Evolutionary conservation across 2,113 vertebrate species (phyloP), one percentile per base, ranked within the genome.

Genomic region (Leiothrix lutea): DNA sequence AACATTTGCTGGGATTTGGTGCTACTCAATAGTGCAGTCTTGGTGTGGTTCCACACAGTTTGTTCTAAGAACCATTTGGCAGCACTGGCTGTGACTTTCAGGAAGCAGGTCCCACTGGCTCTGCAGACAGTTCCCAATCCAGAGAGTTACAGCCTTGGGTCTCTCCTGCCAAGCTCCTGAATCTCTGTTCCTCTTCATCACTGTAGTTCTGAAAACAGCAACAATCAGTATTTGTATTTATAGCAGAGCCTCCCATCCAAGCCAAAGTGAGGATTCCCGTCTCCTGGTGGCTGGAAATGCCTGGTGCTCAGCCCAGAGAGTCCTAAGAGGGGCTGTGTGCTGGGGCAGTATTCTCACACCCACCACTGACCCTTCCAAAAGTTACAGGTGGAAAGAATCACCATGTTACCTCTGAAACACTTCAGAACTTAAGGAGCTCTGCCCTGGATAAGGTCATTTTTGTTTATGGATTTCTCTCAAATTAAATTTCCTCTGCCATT

Each of bases 401-500:
- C 12, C 5, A 53, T 1, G 3, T 80, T 69, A 38, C 47, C 44
- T 33, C 57, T 57, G 35, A 70, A 94, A 60, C 25, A 33, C 31
- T 38, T 22, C 18, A 21, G 64, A 80, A 67, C 18, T 62, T 33
- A 21, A 0, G 0, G 57, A 67, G n/a, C 51, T 51, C 44, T 94
- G 57, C 65, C 31, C 57, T 53, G 65, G 62, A 44, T 64, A 84
- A 80, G 57, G 74, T 72, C 29, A 35, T 51, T 67, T 31, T 51
- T 90, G 24, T 70, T 70, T 53, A 47, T 56, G 42, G 58, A 50
- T 86, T 90, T 88, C 66, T 85, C 61, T 72, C 14, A 35, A 48
- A 60, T 75, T 54, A 75, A 85, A 75, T 88, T 88, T 85, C 81
- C 78, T n/a, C 62, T 94, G 85, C 36, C 45, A 20, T 60, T 92